Conservation (phyloP, 2,113 vertebrate species). For the Hoplias malabaricus region DNA sequence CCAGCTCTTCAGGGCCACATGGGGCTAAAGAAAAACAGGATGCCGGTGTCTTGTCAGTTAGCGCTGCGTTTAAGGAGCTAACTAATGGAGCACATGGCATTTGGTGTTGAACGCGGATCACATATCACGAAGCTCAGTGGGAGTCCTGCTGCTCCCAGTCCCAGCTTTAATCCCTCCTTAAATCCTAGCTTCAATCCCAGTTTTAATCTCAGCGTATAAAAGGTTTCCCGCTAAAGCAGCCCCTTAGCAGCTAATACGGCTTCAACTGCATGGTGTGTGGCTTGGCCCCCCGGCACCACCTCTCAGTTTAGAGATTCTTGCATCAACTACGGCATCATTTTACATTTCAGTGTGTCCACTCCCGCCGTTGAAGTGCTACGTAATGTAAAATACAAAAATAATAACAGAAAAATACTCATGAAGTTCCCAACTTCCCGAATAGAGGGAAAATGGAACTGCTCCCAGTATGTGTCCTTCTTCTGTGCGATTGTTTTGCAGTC, state of each 20-base stretch:
- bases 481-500: neutral
- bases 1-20: neutral
- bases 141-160: neutral
- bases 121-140: conserved; percentile 5
- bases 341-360: too few species aligned
- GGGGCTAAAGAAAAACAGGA: neutral
- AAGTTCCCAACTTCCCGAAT: too few species aligned
- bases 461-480: too few species aligned
- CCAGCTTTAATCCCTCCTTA: neutral
- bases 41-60: neutral
- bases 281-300: too few species aligned
- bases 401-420: too few species aligned
- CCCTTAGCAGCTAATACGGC: neutral
- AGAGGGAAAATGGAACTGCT: too few species aligned
- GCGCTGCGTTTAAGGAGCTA: neutral
- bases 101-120: neutral
- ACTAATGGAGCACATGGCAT: conserved; percentile 4
- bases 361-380: too few species aligned
- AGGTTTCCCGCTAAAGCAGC: neutral
- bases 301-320: too few species aligned
- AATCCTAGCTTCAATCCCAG: neutral
- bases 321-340: too few species aligned
- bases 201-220: neutral
- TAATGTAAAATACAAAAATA: too few species aligned
- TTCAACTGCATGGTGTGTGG: neutral